Base-by-base conservation (phyloP, 1,140 invertebrate species). In the Galleria mellonella region DNA sequence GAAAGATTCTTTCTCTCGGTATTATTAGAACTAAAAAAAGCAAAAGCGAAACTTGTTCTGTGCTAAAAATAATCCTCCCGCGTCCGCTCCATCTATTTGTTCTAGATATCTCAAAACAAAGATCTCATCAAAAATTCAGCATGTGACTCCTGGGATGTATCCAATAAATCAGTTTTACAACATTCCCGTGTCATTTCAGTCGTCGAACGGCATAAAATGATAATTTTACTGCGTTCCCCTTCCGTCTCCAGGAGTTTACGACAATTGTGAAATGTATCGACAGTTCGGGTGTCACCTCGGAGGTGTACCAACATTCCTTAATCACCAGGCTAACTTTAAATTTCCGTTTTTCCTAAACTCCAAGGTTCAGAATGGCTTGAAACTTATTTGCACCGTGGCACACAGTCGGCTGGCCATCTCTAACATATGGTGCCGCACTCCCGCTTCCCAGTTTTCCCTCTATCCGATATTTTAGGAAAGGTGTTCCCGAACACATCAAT, bases 231-330 rank as follows among this genome's bases (percentile, higher is more conserved):
- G 76, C 74, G 64, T 57, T 77, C 74, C 78, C 81, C 81, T 84
- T 84, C 81, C 81, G 76, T 75, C 76, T 83, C 51, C 64, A 62
- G 59, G 53, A 73, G 62, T 84, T 84, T 84, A 84, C 78, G 81
- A 84, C 78, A 84, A 84, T 83, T 84, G 76, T 83, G 76, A 84
- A 84, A 84, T 84, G 78, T 84, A 84, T 84, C 78, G 81, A 84
- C 81, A 83, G 67, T 75, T 83, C 63, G 63, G 65, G 65, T 74
- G 73, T 79, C 79, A 84, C 72, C 77, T 82, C 46, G 47, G 50
- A 69, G 64, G 65, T 73, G 63, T 58, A 69, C 62, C 51, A 60
- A 43, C 48, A 36, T 47, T 32, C 32, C 35, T 15, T 9, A 47
- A 32, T 32, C 10, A 12, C 1, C 13, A 10, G 29, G 36, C 32